phyloP scores from a whole-genome alignment of 1,140 invertebrate species.

The Adelges cooleyi region DNA sequence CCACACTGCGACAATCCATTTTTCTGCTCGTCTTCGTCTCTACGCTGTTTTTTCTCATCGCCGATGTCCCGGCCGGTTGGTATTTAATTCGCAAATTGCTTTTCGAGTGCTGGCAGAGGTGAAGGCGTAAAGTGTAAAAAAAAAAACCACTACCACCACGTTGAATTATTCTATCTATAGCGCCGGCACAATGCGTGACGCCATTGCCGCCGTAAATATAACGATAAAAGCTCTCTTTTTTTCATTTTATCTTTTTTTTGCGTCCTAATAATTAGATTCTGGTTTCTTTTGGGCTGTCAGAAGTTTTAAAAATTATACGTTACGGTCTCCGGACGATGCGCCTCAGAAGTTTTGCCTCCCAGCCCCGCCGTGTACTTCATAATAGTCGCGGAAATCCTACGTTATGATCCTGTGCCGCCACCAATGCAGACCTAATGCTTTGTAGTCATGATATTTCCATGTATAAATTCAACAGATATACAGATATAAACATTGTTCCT shows the following conservation, averaged over 20 bases:
- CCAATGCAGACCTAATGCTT: no score
- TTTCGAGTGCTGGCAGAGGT: background rate
- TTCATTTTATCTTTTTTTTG: background rate
- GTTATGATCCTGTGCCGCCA: no score
- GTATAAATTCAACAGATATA: no score
- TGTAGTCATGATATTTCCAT: no score
- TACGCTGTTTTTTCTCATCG: background rate
- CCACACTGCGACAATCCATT: background rate
- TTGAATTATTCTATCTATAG: conserved; percentile 1
- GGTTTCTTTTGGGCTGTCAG: conserved; percentile 16
- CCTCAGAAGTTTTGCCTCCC: conserved; percentile 13
- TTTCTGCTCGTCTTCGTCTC: background rate
- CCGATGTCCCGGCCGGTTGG: background rate
- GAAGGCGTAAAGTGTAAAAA: background rate
- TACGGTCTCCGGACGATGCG: conserved; percentile 10
- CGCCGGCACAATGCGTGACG: conserved; percentile 9
- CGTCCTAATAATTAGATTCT: conserved; percentile 20
- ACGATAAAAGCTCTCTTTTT: background rate
- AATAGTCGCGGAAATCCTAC: no score
- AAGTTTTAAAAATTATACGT: conserved; percentile 28
- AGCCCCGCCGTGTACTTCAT: no score
- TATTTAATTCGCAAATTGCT: conserved; percentile 27
- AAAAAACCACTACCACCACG: background rate
- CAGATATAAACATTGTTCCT: no score
- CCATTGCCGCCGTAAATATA: background rate